Percentiles rank a stretch among this genome's conserved stretches.
These are phyloP conservation scores for Machimus atricapillus DNA, from an alignment of 2,888 invertebrate genomes.

Conservation along the genomic window DNA sequence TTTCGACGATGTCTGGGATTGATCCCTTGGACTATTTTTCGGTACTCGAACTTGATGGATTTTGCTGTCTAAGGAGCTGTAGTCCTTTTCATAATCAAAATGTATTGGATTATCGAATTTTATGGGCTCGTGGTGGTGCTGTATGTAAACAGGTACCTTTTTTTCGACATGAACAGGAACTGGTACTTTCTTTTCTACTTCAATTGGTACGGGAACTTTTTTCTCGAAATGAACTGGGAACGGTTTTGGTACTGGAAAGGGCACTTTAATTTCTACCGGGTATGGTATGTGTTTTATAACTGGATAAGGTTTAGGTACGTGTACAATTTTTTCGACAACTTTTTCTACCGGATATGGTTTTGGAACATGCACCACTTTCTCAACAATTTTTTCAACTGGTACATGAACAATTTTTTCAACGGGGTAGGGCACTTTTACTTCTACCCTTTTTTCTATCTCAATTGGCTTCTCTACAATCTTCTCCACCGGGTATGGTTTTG, in stretches of 20 bases:
- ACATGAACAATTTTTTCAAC: constrained; percentile 56
- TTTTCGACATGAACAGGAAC: constrained; percentile 59
- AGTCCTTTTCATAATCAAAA: constrained; percentile 45
- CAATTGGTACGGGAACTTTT: constrained; percentile 53
- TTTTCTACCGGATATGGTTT: constrained; percentile 59
- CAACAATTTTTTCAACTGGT: constrained; percentile 65
- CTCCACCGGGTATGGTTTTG: constrained; percentile 64
- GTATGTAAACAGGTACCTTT: constrained; percentile 57
- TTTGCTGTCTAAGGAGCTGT: constrained; percentile 47
- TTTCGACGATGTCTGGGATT: background rate
- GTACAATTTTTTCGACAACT: constrained; percentile 52
- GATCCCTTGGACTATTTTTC: background rate
- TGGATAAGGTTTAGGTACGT: constrained; percentile 64
- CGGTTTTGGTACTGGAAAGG: constrained; percentile 51
- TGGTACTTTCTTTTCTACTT: constrained; percentile 53
- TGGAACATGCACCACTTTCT: constrained; percentile 15
- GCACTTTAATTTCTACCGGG: constrained; percentile 59
- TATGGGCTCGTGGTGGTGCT: constrained; percentile 58
- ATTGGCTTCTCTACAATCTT: constrained; percentile 62
- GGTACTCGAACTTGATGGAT: constrained; percentile 42
- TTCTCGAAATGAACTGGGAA: constrained; percentile 54
- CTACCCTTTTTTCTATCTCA: constrained; percentile 39
- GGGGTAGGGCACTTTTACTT: constrained; percentile 60
- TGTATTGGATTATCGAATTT: constrained; percentile 61
- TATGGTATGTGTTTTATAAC: constrained; percentile 58